Conservation (phyloP, 2,113 vertebrate species). For the Himantopus leucocephalus region DNA sequence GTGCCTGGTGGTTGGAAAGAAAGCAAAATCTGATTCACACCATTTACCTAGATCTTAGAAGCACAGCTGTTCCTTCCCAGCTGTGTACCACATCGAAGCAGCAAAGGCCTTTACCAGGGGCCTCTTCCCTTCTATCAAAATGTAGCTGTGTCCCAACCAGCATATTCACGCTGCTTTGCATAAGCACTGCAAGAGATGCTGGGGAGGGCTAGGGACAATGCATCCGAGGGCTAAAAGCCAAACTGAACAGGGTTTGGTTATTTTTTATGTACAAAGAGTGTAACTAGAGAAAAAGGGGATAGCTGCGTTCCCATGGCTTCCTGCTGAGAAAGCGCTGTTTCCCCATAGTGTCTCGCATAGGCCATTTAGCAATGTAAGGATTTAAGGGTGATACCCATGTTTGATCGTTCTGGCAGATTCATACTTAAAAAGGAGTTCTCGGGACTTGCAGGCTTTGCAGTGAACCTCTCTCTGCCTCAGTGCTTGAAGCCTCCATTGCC, state of each 20-base stretch:
- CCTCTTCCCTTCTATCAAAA: background rate
- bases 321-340: too few relatives aligned
- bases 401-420: background rate
- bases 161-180: fast-evolving
- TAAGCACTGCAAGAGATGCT: background rate
- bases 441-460: background rate
- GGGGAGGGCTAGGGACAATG: fast-evolving
- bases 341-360: fast-evolving
- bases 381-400: fast-evolving
- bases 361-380: fast-evolving
- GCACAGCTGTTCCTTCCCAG: background rate
- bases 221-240: background rate
- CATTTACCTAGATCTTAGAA: fast-evolving
- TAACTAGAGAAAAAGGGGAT: background rate
- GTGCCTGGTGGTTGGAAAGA: background rate
- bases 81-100: background rate
- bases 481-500: background rate
- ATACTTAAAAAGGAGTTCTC: fast-evolving
- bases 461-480: background rate
- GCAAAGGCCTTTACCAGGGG: background rate
- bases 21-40: fast-evolving
- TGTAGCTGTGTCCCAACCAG: fast-evolving
- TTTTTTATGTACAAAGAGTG: fast-evolving
- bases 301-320: background rate
- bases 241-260: fast-evolving